Evolutionary conservation across 1,140 invertebrate species (phyloP), one percentile per base, ranked within the genome.

Genomic region (Pogonus chalceus): DNA sequence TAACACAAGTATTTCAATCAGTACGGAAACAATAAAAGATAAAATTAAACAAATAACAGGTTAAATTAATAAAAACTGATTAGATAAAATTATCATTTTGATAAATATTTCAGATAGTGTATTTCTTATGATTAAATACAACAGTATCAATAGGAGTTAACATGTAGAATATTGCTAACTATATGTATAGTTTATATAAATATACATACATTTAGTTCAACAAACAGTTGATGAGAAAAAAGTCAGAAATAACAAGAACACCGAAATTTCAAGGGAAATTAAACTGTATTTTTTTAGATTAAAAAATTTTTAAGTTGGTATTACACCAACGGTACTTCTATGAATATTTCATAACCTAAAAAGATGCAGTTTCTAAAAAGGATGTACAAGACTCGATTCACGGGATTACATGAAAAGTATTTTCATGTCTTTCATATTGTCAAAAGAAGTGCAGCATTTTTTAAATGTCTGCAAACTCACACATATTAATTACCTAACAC

Each of bases 31-130:
- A n/a, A n/a, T n/a, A n/a, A n/a, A n/a, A n/a, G n/a, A n/a, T n/a
- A n/a, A n/a, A n/a, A n/a, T n/a, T n/a, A n/a, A n/a, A n/a, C n/a
- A n/a, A n/a, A n/a, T n/a, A n/a, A n/a, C n/a, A n/a, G n/a, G n/a
- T n/a, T n/a, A n/a, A n/a, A n/a, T n/a, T n/a, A n/a, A n/a, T n/a
- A n/a, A n/a, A n/a, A n/a, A n/a, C 7, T 43, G 37, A 43, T 43
- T 10, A 43, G 37, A 43, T 43, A 43, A 43, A 43, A 18, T 14
- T 10, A 12, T 43, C 7, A 43, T 43, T n/a, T n/a, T 12, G 37
- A 43, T 43, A 43, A 43, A 43, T 43, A 43, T 43, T 43, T 43
- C 18, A 43, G 37, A 43, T 43, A 43, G 37, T 43, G 37, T 43
- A 43, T 43, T 43, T 43, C 18, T 43, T 16, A 43, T 43, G 37